Evolutionary conservation across 2,113 vertebrate species (phyloP), one percentile per base, ranked within the genome.

Genomic region (Anolis sagrei): DNA sequence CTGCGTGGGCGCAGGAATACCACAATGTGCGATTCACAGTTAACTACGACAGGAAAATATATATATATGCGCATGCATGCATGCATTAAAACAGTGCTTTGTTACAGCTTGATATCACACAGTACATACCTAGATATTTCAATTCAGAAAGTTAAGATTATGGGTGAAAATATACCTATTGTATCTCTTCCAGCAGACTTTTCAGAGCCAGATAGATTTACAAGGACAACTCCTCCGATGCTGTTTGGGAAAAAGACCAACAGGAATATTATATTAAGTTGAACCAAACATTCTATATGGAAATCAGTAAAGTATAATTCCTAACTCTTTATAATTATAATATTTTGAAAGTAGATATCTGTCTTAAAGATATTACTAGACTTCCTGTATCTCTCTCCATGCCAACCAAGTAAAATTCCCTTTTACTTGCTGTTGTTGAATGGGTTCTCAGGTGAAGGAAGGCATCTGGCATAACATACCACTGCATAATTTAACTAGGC

Each of bases 181-280:
- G 95, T 95, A 88, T 97, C 96, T 93, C 97, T 98, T 91, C 95
- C 98, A 89, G 96, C 90, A 27, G 98, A 96, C 75, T 94, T 97
- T 84, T 98, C 97, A 95, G 98, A 97, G 89, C 97, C 97, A 79
- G 98, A 99, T 88, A 99, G 93, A 88, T 98, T 99, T 89, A 99
- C 98, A 25, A 99, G 97, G 44, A 97, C 96, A 79, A 99, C 97
- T 10, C 98, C 98, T 86, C 97, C 98, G 94, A 99, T 98, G 92
- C 98, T 99, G 81, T 75, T 82, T 86, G 91, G 93, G 88, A 88
- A 70, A 79, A 90, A 86, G 54, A 58, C 14, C 14, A 13, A 58
- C 14, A 58, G 16, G 18, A 91, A 18, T 51, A 39, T 32, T 88
- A 89, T 89, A 88, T 0, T 0, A 34, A 78, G 85, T 1, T 34